Base-by-base conservation (phyloP, 2,797 vertebrate genomes). In the Nasua narica region DNA sequence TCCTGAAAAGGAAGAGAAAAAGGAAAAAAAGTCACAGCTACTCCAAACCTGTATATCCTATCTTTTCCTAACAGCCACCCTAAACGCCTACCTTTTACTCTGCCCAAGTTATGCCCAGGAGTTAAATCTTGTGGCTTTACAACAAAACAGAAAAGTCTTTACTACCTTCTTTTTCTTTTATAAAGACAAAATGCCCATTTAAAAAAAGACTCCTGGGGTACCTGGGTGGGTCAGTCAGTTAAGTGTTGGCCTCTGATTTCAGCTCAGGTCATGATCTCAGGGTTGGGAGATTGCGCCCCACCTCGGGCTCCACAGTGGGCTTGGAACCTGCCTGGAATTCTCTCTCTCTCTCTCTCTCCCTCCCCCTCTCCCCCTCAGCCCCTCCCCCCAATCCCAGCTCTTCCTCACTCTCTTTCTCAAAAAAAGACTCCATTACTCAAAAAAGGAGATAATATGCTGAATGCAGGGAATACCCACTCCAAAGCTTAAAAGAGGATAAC, bases 381-480 rank as follows among this genome's bases (percentile, higher is more conserved):
- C n/a, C n/a, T 67, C n/a, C 2, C 32, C 16, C 18, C n/a, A 35
- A 35, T n/a, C n/a, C 65, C 65, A 67, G 18, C 65, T 67, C n/a
- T 35, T 2, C 2, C 65, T n/a, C 8, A 2, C 65, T 35, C 32
- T 65, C 62, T 65, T 65, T 65, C 60, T 65, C 18, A 67, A 67
- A 67, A 67, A 67, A 10, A 87, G 86, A 43, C 81, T 95, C 62
- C 27, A 23, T 93, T 98, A 88, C 93, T 87, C 50, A 14, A 48
- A 96, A 83, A 92, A 94, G 77, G 67, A 92, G 88, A 5, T 77
- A 84, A 60, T 85, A 96, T 91, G 40, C 81, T 91, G 78, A 92
- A 87, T 90, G 81, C 60, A 96, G 94, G 87, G 98, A 98, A 98
- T 96, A 98, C 54, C 94, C 91, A 91, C 97, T 98, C 95, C 84